These are phyloP conservation scores for Xerus rutilus DNA, from an alignment of 2,797 vertebrate genomes.

Conservation along the genomic window DNA sequence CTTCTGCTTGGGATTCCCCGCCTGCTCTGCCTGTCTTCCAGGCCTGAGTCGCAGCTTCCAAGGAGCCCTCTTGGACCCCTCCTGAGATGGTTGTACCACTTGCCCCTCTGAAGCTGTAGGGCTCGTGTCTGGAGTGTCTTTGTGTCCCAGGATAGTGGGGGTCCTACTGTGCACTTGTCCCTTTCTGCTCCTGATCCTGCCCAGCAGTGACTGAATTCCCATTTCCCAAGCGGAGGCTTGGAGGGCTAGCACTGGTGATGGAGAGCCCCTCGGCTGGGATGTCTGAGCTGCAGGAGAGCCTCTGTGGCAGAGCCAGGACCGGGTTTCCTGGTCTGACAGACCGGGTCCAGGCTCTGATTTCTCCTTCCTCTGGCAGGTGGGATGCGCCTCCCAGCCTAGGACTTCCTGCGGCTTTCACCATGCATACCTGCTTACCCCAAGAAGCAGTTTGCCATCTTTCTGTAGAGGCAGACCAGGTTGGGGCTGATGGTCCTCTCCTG, in stretches of 20 bases:
- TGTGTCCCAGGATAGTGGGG: no score
- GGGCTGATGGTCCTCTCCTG: neutral
- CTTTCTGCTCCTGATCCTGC: neutral
- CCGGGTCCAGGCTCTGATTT: neutral
- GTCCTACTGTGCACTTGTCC: neutral
- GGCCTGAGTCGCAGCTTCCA: neutral
- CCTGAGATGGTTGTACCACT: accelerated
- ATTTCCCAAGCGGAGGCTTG: no score
- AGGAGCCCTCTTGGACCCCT: neutral
- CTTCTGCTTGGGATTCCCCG: neutral
- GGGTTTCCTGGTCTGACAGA: neutral
- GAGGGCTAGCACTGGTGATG: neutral
- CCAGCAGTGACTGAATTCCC: neutral
- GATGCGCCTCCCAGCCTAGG: neutral
- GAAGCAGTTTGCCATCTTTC: neutral
- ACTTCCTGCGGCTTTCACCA: accelerated
- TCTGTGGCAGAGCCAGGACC: neutral
- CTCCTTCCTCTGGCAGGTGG: neutral
- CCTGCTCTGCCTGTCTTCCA: neutral
- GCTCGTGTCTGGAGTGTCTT: neutral
- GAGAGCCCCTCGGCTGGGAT: neutral
- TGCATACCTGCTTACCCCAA: neutral
- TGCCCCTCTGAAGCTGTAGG: no score
- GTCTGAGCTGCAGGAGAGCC: accelerated
- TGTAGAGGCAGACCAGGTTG: neutral